Evolutionary conservation across 2,888 invertebrate species (phyloP), one percentile per base, ranked within the genome.

Genomic region (Halictus ligatus): DNA sequence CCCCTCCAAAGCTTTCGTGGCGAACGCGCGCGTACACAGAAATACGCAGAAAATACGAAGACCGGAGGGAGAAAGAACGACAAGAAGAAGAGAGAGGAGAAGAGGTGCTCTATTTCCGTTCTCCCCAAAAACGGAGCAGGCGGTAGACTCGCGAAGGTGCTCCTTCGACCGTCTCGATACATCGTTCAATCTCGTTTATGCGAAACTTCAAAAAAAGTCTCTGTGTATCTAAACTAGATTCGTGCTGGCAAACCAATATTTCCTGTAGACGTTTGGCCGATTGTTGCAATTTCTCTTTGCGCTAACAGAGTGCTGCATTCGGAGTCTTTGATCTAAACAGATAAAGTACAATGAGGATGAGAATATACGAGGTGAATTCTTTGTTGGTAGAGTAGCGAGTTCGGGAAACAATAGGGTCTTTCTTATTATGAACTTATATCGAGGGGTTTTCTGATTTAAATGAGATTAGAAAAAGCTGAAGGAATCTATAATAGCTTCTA

Each of bases 31-130:
- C 58, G 69, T 84, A 83, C 77, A 78, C 83, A 72, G 83, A 83
- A 82, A 88, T 86, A 87, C 88, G 85, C 84, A 73, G 80, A 87
- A 84, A 84, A 86, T 76, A 78, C 81, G 75, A 73, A 58, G 46
- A 29, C 54, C 64, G 73, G 78, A 77, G 18, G 35, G 83, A 84
- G 87, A 88, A 40, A 82, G 87, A 84, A 80, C 58, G 78, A 75
- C 50, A 64, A 73, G 54, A 64, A 67, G 50, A 54, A 75, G 77
- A 71, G 72, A 81, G 88, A 81, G 88, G 82, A 82, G 67, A 75
- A 85, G 43, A 78, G 81, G 83, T 73, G 84, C 88, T 94, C 94
- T 95, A 95, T 94, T 95, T 95, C 92, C 93, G 94, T 94, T 94
- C 93, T 92, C 91, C 89, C 88, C 91, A 89, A 94, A 94, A 93